Percentiles rank a stretch among this genome's conserved stretches.
phyloP scores from a whole-genome alignment of 2,888 invertebrate species.

The Drosophila siamana region DNA sequence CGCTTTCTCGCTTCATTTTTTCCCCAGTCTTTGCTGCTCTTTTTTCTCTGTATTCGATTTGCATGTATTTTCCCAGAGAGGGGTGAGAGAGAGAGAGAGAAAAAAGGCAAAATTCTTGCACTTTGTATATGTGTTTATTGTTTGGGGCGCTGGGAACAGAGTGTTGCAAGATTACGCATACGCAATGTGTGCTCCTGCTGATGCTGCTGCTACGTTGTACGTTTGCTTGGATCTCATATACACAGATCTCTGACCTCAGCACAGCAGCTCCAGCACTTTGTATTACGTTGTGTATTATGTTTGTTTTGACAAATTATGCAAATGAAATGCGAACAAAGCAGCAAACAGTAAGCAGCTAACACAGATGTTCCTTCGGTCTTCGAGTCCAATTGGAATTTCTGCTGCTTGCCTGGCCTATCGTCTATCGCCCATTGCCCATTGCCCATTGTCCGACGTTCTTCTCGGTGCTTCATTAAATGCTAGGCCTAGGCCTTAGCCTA shows the following conservation, averaged over 20 bases:
- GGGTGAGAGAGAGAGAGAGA: slow-evolving; percentile 57
- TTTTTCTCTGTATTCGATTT: slow-evolving; percentile 60
- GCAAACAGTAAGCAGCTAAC: neutral
- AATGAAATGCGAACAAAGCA: slow-evolving; percentile 52
- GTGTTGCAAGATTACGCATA: slow-evolving; percentile 76
- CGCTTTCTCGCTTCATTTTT: slow-evolving; percentile 58
- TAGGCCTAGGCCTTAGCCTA: slow-evolving; percentile 11
- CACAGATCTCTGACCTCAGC: slow-evolving; percentile 1
- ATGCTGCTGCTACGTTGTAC: too few relatives aligned
- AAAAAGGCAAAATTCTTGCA: slow-evolving; percentile 57
- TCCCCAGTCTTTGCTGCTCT: slow-evolving; percentile 1
- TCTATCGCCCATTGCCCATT: too few relatives aligned
- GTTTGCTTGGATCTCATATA: slow-evolving; percentile 26
- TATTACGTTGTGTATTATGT: slow-evolving; percentile 69
- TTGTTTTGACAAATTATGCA: slow-evolving; percentile 79
- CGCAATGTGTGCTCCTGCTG: slow-evolving; percentile 60
- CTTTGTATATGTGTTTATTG: slow-evolving; percentile 46
- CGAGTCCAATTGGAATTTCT: slow-evolving; percentile 2
- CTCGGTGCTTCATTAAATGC: slow-evolving; percentile 42
- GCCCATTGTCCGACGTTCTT: slow-evolving; percentile 9
- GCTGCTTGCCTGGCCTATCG: slow-evolving; percentile 27
- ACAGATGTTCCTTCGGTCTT: slow-evolving; percentile 45
- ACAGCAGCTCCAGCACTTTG: slow-evolving; percentile 46
- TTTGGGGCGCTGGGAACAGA: slow-evolving; percentile 31
- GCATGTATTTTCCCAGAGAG: slow-evolving; percentile 74